Base-by-base conservation (phyloP, 2,113 vertebrate species). In the Egretta garzetta region DNA sequence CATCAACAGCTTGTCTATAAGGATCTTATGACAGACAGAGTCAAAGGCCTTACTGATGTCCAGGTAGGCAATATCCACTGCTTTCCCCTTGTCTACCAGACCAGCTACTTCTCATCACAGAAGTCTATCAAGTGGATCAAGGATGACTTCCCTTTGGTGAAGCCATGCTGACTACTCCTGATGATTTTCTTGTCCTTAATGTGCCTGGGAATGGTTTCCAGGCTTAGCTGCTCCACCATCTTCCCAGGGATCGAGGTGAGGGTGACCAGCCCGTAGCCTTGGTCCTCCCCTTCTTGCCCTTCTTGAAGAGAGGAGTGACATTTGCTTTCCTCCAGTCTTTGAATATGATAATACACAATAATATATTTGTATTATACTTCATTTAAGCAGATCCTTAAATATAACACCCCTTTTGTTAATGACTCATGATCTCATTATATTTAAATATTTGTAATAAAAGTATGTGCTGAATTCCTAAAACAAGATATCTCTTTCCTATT, bases 311-410 rank as follows among this genome's bases (percentile, higher is more conserved):
- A 55, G 21, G 10, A 70, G 12, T 62, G 15, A 52, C 3, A 39
- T 75, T 35, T 82, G 21, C 28, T 71, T 88, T 86, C 27, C 12
- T 82, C 21, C 7, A 53, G 47, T 35, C 47, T 86, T 88, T 33
- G 21, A 43, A 59, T 28, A 80, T 7, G 19, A 7, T 17, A 75
- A 9, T 50, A 58, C 4, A 59, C 17, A 7, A n/a, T 43, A 64
- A 53, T 47, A 59, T 33, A 41, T 39, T 87, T 94, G 82, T 82
- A 76, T 80, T 90, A 53, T 10, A 52, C 5, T 68, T 50, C 30
- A 58, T 94, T 60, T 68, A 70, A 86, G 60, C 53, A 90, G 56
- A 91, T 90, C 19, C 39, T 95, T 95, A 88, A 90, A 91, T 82
- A 64, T n/a, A 91, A 77, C 28, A 76, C 74, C 24, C n/a, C 53